Conservation (phyloP, 2,888 invertebrate genomes). For the Latrodectus hesperus region DNA sequence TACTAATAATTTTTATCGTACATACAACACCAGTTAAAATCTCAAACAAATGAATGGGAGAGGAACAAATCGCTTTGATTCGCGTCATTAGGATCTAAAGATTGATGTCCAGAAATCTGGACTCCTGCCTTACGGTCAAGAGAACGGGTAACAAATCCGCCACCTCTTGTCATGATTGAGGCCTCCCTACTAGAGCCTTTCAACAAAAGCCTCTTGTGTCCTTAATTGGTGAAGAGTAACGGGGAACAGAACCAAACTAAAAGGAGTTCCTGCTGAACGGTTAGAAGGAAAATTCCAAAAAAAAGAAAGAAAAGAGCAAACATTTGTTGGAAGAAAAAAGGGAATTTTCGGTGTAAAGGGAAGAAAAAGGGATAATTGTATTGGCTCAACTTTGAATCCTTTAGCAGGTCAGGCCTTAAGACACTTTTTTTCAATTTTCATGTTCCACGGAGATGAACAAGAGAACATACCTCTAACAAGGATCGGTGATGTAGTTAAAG, state of each 20-base stretch:
- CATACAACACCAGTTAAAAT: too few species aligned
- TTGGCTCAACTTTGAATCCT: constrained; percentile 31
- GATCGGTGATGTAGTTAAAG: neutral
- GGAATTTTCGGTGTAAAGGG: neutral
- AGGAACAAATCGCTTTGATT: neutral
- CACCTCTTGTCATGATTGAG: constrained; percentile 36
- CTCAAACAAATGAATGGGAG: too few species aligned
- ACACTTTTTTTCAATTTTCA: constrained; percentile 40
- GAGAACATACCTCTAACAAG: neutral
- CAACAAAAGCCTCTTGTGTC: constrained; percentile 26
- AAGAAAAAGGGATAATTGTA: constrained; percentile 24
- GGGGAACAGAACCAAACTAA: constrained; percentile 43
- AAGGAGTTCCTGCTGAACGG: constrained; percentile 10
- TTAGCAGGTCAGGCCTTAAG: neutral
- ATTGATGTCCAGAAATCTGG: constrained; percentile 34
- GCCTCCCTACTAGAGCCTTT: constrained; percentile 22
- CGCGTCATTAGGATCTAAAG: constrained; percentile 25
- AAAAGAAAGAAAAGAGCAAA: neutral
- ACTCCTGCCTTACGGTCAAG: constrained; percentile 21
- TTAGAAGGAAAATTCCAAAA: constrained; percentile 3
- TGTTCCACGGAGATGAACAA: neutral
- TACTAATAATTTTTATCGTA: too few species aligned
- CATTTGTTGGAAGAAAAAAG: constrained; percentile 4
- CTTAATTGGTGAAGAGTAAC: constrained; percentile 49
- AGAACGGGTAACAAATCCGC: constrained; percentile 31